Conservation (phyloP, 2,113 vertebrate species). For the Lycaon pictus region DNA sequence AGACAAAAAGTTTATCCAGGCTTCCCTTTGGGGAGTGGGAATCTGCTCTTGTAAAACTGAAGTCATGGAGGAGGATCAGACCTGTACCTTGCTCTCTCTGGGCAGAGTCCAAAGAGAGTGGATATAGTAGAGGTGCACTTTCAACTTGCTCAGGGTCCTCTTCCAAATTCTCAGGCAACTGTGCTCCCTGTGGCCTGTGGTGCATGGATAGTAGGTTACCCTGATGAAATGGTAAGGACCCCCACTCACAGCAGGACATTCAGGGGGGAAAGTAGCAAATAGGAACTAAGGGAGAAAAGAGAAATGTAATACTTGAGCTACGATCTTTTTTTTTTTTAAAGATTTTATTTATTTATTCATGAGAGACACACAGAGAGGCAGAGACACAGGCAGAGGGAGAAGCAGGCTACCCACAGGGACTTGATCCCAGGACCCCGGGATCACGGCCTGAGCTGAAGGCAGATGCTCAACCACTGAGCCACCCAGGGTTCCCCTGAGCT, state of each 20-base stretch:
- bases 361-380: too few species aligned
- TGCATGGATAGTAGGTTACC: neutral
- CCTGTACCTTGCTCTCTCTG: neutral
- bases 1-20: neutral
- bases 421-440: too few species aligned
- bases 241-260: neutral
- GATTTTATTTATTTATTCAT: too few species aligned
- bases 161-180: too few species aligned
- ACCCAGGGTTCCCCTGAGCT: neutral
- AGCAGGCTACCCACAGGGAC: too few species aligned
- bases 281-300: neutral
- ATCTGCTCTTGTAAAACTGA: neutral
- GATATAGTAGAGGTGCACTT: neutral
- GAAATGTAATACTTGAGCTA: neutral
- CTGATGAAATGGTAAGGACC: neutral
- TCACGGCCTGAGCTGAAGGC: too few species aligned
- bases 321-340: neutral
- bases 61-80: neutral
- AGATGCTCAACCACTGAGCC: too few species aligned
- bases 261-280: neutral
- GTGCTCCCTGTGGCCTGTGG: rapidly evolving
- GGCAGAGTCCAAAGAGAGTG: neutral
- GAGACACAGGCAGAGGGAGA: too few species aligned
- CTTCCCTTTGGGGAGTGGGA: neutral
- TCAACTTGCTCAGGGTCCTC: neutral